Base-by-base conservation (phyloP, 2,113 vertebrate genomes). In the Malaclemys terrapin region DNA sequence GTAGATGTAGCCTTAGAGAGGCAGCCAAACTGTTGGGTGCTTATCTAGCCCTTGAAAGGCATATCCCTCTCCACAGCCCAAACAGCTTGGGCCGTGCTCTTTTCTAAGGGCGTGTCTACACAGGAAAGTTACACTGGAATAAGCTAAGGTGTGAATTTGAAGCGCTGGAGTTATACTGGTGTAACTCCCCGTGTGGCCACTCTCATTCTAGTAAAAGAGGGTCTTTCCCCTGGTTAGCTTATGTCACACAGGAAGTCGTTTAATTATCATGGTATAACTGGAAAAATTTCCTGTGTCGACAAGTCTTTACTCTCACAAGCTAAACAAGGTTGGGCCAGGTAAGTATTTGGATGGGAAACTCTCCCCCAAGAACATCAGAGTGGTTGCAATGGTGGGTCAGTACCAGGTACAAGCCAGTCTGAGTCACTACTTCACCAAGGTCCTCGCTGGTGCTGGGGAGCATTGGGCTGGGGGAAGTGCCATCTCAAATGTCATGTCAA, bases 21-120 rank as follows among this genome's bases (percentile, higher is more conserved):
- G 29, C 11, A 91, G 85, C 45, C 35, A n/a, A 5, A n/a, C 82
- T 82, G 92, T 62, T 57, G 82, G 72, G 27, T 80, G 35, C 2
- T 38, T 91, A 38, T 89, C 8, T 81, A 93, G 16, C n/a, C 88
- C n/a, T 76, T 82, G 52, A 76, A 93, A 89, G 49, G 45, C 2
- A 31, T 57, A 13, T 56, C 57, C 65, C 35, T 88, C n/a, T 80
- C 83, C 42, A n/a, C 80, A 86, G 69, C 20, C 54, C 1, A 2
- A 72, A 22, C 9, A 5, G 9, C n/a, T 22, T 72, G 65, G 35
- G n/a, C 65, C 8, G 3, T 79, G 89, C 42, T 93, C 80, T 81
- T 87, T 92, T 82, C 0, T 0, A 88, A 95, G 45, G 25, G 27
- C 1, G 9, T 38, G n/a, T 22, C 96, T 86, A 19, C 20, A 52